These are phyloP conservation scores for Momotus momota DNA, from an alignment of 2,797 vertebrate species.

Conservation along the genomic window DNA sequence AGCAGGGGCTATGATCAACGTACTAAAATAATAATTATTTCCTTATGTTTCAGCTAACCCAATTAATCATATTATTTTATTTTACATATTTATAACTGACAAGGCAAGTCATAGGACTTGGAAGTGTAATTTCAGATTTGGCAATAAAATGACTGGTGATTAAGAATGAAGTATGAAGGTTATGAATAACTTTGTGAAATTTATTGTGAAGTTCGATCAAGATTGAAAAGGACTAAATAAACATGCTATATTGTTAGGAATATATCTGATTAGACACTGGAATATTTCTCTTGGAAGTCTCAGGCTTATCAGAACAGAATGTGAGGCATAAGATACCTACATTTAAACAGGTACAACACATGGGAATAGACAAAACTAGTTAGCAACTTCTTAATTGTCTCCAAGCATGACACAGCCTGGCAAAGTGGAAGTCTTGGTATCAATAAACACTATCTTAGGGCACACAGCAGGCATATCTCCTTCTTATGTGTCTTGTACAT, in stretches of 20 bases:
- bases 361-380: background rate
- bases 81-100: background rate
- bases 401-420: background rate
- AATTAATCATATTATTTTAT: background rate
- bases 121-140: background rate
- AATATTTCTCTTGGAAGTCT: background rate
- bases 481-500: background rate
- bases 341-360: background rate
- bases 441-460: background rate
- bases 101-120: background rate
- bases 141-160: background rate
- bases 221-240: background rate
- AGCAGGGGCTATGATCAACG: background rate
- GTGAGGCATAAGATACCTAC: background rate
- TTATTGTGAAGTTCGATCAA: background rate
- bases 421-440: background rate
- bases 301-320: background rate
- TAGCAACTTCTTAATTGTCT: background rate
- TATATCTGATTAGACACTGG: background rate
- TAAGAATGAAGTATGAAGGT: background rate
- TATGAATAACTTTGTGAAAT: background rate
- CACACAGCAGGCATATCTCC: background rate
- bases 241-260: background rate
- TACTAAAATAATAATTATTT: background rate
- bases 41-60: background rate